Conservation (phyloP, 2,888 invertebrate genomes). For the Syrphus vitripennis region DNA sequence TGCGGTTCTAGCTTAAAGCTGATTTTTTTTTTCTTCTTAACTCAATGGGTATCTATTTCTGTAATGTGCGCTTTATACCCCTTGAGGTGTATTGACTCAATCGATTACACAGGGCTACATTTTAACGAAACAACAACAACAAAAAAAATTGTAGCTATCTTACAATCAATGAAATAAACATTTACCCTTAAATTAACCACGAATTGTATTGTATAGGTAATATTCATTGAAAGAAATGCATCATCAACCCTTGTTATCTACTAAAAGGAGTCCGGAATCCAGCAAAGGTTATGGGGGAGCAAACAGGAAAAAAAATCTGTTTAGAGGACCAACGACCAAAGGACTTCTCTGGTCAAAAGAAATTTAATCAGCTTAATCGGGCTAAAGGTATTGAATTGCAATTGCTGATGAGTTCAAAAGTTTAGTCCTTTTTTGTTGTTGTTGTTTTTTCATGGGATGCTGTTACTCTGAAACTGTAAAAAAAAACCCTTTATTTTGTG, state of each 20-base stretch:
- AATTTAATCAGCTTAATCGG: constrained; percentile 70
- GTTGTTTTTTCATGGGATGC: not conserved
- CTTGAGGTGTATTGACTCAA: constrained; percentile 49
- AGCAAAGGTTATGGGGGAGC: not conserved
- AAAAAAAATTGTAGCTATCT: constrained; percentile 5
- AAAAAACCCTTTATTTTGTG: constrained; percentile 36
- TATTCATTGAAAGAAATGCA: not conserved
- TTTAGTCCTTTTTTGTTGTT: not conserved
- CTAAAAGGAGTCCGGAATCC: not conserved
- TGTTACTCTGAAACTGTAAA: not conserved
- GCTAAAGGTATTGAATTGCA: constrained; percentile 61
- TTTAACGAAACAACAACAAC: not conserved
- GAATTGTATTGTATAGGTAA: constrained; percentile 10
- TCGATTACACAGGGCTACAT: constrained; percentile 44
- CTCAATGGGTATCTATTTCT: not conserved
- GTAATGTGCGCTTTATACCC: not conserved
- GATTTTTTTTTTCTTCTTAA: not conserved
- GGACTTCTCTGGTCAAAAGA: constrained; percentile 38
- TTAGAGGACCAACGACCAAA: constrained; percentile 3
- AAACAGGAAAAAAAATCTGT: not conserved
- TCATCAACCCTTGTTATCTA: constrained; percentile 2
- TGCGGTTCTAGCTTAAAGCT: not conserved
- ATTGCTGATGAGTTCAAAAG: constrained; percentile 18
- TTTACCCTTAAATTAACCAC: constrained; percentile 70
- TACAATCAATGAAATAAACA: constrained; percentile 70